phyloP scores from a whole-genome alignment of 2,113 vertebrate species.

The Scomber colias region DNA sequence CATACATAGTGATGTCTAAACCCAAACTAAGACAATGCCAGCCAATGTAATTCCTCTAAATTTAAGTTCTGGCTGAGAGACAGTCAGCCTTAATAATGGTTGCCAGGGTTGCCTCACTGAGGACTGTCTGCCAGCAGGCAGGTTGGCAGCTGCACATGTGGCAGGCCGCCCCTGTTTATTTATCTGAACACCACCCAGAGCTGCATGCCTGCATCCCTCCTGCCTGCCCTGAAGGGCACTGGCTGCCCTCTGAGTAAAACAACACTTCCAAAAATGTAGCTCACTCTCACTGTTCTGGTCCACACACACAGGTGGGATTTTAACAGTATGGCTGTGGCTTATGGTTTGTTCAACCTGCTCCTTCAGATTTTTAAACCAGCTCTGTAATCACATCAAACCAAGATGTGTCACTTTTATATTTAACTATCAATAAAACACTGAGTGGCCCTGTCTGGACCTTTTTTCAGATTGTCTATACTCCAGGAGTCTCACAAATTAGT shows the following conservation, averaged over 20 bases:
- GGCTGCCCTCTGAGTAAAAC: conserved; percentile 49
- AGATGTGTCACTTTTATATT: conserved; percentile 10
- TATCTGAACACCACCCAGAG: conserved; percentile 41
- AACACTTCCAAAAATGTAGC: conserved; percentile 39
- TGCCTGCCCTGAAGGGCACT: conserved; percentile 33
- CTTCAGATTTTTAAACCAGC: conserved; percentile 20
- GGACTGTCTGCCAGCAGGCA: conserved; percentile 51
- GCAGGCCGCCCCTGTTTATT: conserved; percentile 62
- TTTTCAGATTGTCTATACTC: not conserved
- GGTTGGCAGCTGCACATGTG: conserved; percentile 47
- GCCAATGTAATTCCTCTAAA: conserved; percentile 54
- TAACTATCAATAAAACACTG: conserved; percentile 11
- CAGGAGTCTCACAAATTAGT: not conserved
- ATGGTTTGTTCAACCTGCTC: not conserved
- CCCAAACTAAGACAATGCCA: conserved; percentile 39
- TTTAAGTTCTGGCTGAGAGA: conserved; percentile 46
- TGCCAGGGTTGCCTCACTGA: conserved; percentile 59
- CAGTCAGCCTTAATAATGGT: conserved; percentile 49
- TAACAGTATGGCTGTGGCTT: not conserved
- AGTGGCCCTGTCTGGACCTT: not conserved
- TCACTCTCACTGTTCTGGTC: conserved; percentile 1
- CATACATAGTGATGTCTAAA: conserved; percentile 27
- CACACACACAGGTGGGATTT: conserved; percentile 16
- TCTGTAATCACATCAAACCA: conserved; percentile 28
- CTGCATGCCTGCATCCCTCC: conserved; percentile 45